Evolutionary conservation across 2,113 vertebrate species (phyloP).

Genomic region (Saimiri boliviensis): DNA sequence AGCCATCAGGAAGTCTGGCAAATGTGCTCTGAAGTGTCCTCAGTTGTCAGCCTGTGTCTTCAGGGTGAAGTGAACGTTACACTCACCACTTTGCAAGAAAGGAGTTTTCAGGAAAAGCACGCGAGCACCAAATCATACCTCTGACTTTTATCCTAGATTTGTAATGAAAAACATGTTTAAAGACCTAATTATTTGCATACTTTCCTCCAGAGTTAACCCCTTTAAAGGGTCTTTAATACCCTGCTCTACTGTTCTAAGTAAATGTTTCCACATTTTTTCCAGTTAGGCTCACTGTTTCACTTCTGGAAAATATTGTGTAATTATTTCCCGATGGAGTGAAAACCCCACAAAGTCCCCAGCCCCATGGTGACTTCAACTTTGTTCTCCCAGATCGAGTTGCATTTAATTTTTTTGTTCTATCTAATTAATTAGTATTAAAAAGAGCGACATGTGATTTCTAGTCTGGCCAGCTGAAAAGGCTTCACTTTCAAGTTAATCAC

Average conservation of each 20-base stretch:
- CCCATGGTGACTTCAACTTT: constrained; percentile 79
- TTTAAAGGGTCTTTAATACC: constrained; percentile 86
- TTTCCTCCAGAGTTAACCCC: constrained; percentile 86
- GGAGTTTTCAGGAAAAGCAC: constrained; percentile 74
- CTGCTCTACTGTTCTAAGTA: constrained; percentile 89
- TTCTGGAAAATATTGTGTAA: constrained; percentile 89
- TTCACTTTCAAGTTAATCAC: constrained; percentile 66
- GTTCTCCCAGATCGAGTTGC: constrained; percentile 80
- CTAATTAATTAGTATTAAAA: constrained; percentile 81
- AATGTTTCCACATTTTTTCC: constrained; percentile 89
- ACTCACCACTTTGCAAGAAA: constrained; percentile 68
- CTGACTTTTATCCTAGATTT: constrained; percentile 83
- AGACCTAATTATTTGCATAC: constrained; percentile 87
- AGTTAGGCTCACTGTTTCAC: constrained; percentile 87
- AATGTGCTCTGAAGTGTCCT: background rate
- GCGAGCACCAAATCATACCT: constrained; percentile 72
- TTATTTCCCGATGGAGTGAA: constrained; percentile 85
- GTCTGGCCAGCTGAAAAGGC: constrained; percentile 64
- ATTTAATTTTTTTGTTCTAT: constrained; percentile 77
- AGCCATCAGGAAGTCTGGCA: background rate
- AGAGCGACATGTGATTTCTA: constrained; percentile 73
- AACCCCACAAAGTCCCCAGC: constrained; percentile 80
- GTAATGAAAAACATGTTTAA: constrained; percentile 85
- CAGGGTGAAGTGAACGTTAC: background rate
- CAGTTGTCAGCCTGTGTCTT: constrained; percentile 28